Conservation (phyloP, 2,113 vertebrate genomes). For the Thalassarche chlororhynchos region DNA sequence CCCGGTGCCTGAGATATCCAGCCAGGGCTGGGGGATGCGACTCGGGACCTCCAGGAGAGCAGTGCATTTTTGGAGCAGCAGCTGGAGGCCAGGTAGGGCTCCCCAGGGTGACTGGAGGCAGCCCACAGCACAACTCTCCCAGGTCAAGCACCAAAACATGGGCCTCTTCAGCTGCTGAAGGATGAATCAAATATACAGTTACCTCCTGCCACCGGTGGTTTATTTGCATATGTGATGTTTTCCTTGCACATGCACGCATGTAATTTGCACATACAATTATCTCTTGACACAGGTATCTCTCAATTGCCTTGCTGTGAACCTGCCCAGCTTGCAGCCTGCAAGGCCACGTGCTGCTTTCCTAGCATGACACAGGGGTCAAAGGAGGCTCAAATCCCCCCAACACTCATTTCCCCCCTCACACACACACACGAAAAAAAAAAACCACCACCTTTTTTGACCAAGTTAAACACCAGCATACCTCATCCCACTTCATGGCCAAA, state of each 20-base stretch:
- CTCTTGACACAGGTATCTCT: not conserved
- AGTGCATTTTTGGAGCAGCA: not conserved
- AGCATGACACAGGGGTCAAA: too few species aligned
- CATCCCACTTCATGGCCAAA: not conserved
- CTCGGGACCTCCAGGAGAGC: not conserved
- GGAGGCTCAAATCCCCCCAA: not conserved
- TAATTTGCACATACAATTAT: not conserved
- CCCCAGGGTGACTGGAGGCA: not conserved
- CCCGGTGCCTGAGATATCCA: fast-evolving
- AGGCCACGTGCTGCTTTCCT: not conserved
- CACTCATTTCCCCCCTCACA: not conserved
- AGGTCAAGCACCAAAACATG: not conserved
- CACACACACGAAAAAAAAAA: not conserved
- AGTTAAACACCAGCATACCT: not conserved
- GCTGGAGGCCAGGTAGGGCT: not conserved
- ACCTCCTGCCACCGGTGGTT: not conserved
- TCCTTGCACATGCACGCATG: fast-evolving
- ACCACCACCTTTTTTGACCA: not conserved
- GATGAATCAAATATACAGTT: not conserved
- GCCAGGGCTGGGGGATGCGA: too few species aligned
- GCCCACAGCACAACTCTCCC: not conserved
- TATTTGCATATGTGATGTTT: not conserved
- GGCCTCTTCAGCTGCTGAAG: not conserved
- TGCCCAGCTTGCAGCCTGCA: not conserved
- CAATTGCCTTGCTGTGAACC: not conserved